Percentiles rank a stretch among this genome's conserved stretches.
phyloP scores from a whole-genome alignment of 2,888 invertebrate species.

The Erynnis tages region DNA sequence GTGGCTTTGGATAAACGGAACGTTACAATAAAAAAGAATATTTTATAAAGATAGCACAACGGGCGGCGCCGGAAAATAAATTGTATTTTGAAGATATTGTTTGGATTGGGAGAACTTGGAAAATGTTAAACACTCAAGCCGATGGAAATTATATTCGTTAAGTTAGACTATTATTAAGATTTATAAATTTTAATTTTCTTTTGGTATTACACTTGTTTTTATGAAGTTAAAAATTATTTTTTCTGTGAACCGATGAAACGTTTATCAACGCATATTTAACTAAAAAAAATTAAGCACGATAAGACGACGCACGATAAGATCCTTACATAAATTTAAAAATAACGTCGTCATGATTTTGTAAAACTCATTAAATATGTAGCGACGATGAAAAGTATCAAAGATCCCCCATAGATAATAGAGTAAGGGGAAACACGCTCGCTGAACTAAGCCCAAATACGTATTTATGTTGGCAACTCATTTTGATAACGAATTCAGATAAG shows the following conservation, averaged over 20 bases:
- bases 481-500: slow-evolving; percentile 10
- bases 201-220: neutral
- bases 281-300: no score
- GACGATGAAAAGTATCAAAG: neutral
- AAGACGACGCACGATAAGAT: no score
- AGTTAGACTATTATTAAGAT: neutral
- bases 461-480: slow-evolving; percentile 16
- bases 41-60: slow-evolving; percentile 10
- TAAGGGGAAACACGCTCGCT: neutral
- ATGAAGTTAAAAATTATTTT: no score
- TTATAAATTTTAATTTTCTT: neutral
- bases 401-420: neutral
- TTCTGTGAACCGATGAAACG: no score
- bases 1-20: slow-evolving; percentile 35
- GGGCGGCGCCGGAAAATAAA: slow-evolving; percentile 11
- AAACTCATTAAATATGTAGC: neutral
- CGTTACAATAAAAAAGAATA: slow-evolving; percentile 23
- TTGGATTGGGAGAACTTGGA: slow-evolving; percentile 14
- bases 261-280: no score
- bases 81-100: slow-evolving; percentile 25
- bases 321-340: neutral
- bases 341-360: neutral
- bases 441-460: slow-evolving; percentile 7
- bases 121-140: neutral
- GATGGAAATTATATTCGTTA: neutral